phyloP scores from a whole-genome alignment of 92 coral and sea anemone genomes.

The Meandrina meandrites region DNA sequence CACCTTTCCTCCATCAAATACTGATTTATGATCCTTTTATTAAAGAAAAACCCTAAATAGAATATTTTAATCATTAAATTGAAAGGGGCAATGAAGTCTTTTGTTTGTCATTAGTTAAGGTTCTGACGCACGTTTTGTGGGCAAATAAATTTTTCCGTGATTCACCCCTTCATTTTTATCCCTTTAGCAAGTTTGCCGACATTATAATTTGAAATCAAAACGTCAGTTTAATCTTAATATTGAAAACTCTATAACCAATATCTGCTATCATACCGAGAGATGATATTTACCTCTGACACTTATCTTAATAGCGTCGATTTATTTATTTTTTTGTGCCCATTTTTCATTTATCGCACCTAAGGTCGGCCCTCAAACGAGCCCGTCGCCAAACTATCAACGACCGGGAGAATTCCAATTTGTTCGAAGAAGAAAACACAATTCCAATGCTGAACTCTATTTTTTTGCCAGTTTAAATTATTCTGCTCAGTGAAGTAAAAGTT shows the following conservation, averaged over 20 bases:
- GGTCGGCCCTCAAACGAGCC: background rate
- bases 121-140: slow-evolving; percentile 9
- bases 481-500: slow-evolving; percentile 11
- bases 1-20: background rate
- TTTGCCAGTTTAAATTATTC: background rate
- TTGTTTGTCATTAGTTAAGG: background rate
- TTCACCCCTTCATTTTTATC: background rate
- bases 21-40: slow-evolving; percentile 3
- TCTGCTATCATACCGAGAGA: background rate
- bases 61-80: slow-evolving; percentile 8
- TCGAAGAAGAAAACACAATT: background rate
- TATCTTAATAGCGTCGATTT: background rate
- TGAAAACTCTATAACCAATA: background rate
- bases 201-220: background rate
- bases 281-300: background rate
- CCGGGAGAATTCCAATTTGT: background rate
- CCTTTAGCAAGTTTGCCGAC: background rate
- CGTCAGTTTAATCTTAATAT: slow-evolving; percentile 1
- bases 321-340: background rate
- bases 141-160: slow-evolving; percentile 7
- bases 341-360: background rate
- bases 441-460: background rate
- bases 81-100: background rate
- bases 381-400: background rate
- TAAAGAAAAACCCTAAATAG: background rate